A percentile compares a stretch with the other conserved stretches of the same genome.
Evolutionary conservation across 2,797 vertebrate genomes (phyloP).

Genomic region (Micromesistius poutassou): DNA sequence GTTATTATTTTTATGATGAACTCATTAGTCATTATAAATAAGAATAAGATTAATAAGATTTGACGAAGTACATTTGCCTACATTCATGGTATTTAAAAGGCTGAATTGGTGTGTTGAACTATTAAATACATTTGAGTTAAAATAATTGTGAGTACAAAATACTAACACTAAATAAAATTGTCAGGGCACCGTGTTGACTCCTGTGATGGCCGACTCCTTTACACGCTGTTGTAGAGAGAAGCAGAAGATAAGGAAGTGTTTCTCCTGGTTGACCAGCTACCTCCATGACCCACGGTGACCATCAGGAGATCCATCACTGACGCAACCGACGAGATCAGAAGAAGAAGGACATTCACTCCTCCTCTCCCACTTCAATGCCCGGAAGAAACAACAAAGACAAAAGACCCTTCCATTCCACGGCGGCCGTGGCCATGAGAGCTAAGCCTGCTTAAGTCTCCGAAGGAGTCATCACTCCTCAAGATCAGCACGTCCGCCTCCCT

Average conservation of each 20-base stretch:
- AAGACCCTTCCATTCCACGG: conserved; percentile 65
- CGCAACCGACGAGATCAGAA: conserved; percentile 67
- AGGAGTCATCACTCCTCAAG: conserved; percentile 69
- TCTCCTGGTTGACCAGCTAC: conserved; percentile 36
- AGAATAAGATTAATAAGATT: neutral
- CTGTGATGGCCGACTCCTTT: neutral
- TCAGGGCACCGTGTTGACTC: neutral
- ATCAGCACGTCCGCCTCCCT: conserved; percentile 63
- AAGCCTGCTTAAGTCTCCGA: conserved; percentile 65
- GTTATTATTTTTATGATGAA: neutral
- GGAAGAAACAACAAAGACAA: conserved; percentile 31
- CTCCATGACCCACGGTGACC: conserved; percentile 40
- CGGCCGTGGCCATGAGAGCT: conserved; percentile 65
- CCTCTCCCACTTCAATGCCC: conserved; percentile 62
- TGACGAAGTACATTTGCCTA: neutral
- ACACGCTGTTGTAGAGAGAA: neutral
- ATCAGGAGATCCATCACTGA: conserved; percentile 41
- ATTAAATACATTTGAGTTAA: neutral
- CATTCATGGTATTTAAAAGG: neutral
- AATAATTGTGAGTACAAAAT: neutral
- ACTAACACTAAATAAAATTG: neutral
- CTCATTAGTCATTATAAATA: neutral
- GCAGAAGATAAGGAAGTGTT: conserved; percentile 27
- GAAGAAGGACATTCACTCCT: conserved; percentile 57
- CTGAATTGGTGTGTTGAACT: conserved; percentile 18